Evolutionary conservation across 2,888 invertebrate genomes (phyloP).

Genomic region (Athetis lepigone): DNA sequence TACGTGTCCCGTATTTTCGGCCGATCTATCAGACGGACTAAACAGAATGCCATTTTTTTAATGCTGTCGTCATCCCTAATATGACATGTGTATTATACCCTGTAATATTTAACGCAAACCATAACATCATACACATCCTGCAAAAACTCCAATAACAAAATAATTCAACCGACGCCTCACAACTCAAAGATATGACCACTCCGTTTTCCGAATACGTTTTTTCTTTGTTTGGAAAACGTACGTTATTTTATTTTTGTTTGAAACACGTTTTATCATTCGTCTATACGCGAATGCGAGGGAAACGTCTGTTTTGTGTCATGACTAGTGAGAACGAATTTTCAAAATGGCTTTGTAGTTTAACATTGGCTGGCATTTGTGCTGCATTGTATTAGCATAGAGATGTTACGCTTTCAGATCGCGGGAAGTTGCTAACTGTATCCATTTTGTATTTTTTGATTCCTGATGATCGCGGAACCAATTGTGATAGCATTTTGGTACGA

Average conservation of each 20-base stretch:
- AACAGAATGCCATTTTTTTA: no score
- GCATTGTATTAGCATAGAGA: constrained; percentile 29
- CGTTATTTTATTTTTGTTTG: constrained; percentile 42
- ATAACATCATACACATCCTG: constrained; percentile 14
- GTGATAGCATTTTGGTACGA: no score
- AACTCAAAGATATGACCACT: constrained; percentile 25
- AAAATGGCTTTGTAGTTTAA: constrained; percentile 40
- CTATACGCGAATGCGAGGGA: constrained; percentile 24
- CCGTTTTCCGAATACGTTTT: constrained; percentile 43
- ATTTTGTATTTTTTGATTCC: neutral
- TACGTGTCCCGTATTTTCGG: no score
- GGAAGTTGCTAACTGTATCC: neutral
- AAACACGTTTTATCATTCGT: constrained; percentile 40
- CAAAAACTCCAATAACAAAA: constrained; percentile 27
- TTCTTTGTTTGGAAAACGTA: constrained; percentile 45
- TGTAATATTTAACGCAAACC: no score
- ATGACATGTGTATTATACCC: no score
- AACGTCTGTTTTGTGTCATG: constrained; percentile 26
- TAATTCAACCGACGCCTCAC: constrained; percentile 22
- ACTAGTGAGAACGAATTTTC: constrained; percentile 33
- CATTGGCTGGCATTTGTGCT: constrained; percentile 13
- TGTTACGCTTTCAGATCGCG: constrained; percentile 5
- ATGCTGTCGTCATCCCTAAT: no score
- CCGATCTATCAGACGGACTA: no score
- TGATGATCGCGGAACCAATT: neutral